These are phyloP conservation scores for Myxocyprinus asiaticus DNA, from an alignment of 2,113 vertebrate genomes.

Conservation along the genomic window DNA sequence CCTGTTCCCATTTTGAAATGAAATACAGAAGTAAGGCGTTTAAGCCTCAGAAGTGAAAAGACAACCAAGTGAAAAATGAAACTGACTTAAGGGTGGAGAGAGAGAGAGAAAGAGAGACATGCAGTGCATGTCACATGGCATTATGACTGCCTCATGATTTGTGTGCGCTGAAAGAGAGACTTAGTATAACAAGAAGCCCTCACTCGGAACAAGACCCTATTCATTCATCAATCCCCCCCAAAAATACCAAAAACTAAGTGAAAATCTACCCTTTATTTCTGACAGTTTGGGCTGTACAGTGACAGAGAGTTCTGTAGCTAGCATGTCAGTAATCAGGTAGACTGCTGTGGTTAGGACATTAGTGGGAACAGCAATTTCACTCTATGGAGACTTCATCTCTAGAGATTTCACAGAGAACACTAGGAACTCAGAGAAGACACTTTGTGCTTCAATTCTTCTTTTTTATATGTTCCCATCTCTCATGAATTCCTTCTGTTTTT, in stretches of 20 bases:
- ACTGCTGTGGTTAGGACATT: constrained; percentile 8
- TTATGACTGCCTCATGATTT: constrained; percentile 5
- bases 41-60: constrained; percentile 31
- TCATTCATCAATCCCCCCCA: background rate
- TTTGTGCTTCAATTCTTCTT: constrained; percentile 30
- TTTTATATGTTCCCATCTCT: background rate
- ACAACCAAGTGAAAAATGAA: constrained; percentile 14
- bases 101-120: background rate
- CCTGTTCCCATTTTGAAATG: constrained; percentile 6
- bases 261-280: no score
- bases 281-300: no score
- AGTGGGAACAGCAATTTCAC: constrained; percentile 22
- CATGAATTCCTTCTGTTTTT: background rate
- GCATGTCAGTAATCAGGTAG: background rate
- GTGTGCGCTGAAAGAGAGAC: constrained; percentile 1
- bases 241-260: no score
- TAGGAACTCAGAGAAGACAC: constrained; percentile 5
- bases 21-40: constrained; percentile 1
- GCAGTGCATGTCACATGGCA: constrained; percentile 9
- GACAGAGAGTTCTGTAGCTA: constrained; percentile 16
- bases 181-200: background rate
- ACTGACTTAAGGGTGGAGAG: background rate
- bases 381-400: constrained; percentile 5
- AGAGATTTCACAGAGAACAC: constrained; percentile 27
- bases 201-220: background rate